Percentiles rank a stretch among this genome's conserved stretches.
These are phyloP conservation scores for Mesorhabditis spiculigera DNA, from an alignment of 2,888 invertebrate genomes.

Conservation along the genomic window DNA sequence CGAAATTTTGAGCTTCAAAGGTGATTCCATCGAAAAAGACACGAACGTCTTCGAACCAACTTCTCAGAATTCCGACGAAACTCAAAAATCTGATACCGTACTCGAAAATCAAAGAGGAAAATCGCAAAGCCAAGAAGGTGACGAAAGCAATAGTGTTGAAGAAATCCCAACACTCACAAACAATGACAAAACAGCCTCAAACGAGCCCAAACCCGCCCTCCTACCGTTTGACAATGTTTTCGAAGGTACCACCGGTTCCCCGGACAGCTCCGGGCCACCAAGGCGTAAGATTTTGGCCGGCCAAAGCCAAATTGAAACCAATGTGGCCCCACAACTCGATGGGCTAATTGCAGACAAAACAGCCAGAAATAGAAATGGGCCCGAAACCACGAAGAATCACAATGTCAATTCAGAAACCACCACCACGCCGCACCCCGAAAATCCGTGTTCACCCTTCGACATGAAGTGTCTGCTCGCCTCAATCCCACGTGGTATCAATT, in stretches of 20 bases:
- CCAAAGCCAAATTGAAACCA: background rate
- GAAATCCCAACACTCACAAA: no score
- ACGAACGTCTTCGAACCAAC: no score
- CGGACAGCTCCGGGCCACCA: background rate
- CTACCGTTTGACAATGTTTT: constrained; percentile 2
- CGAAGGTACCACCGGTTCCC: background rate
- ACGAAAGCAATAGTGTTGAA: no score
- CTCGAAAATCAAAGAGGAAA: no score
- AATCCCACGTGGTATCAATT: background rate
- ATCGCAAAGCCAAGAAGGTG: no score
- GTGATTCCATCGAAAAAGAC: no score
- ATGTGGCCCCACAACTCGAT: background rate
- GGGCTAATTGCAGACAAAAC: background rate
- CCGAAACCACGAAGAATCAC: background rate
- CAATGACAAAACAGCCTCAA: no score
- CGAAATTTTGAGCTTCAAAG: no score
- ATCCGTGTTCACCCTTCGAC: background rate
- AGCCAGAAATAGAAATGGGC: background rate
- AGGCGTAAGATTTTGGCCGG: constrained; percentile 1
- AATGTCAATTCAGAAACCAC: background rate
- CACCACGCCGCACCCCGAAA: background rate
- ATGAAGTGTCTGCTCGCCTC: background rate
- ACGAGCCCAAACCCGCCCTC: background rate
- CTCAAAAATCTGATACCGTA: no score
- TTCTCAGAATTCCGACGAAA: no score